Conservation (phyloP, 2,888 invertebrate genomes). For the Chloroclystis v-ata region DNA sequence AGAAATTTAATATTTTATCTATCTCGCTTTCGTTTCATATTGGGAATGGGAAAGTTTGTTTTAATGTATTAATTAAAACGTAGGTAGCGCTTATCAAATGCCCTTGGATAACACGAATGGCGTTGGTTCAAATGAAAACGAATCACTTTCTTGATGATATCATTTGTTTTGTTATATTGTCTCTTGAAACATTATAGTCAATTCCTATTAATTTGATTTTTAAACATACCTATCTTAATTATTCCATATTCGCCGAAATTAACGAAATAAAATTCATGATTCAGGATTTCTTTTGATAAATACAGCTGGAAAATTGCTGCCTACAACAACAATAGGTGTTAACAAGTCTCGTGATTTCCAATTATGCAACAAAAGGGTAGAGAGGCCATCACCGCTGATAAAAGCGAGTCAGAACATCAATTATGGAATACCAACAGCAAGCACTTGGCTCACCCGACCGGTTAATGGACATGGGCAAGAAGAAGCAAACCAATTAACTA, state of each 20-base stretch:
- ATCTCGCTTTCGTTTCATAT: constrained; percentile 10
- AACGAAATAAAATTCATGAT: no score
- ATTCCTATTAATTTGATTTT: no score
- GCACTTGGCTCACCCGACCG: constrained; percentile 53
- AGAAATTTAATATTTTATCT: constrained; percentile 35
- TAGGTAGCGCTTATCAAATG: constrained; percentile 25
- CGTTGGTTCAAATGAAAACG: constrained; percentile 10
- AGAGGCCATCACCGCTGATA: constrained; percentile 36
- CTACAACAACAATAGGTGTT: background rate
- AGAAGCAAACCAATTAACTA: constrained; percentile 61
- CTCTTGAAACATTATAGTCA: background rate
- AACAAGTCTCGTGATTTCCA: constrained; percentile 14
- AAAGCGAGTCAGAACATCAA: constrained; percentile 52
- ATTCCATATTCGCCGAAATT: no score
- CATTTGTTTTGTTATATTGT: background rate
- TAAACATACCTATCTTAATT: no score
- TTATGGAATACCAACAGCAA: constrained; percentile 55
- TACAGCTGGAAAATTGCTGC: background rate
- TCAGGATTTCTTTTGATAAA: no score
- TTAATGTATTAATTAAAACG: constrained; percentile 8
- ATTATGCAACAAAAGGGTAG: constrained; percentile 20
- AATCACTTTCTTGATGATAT: constrained; percentile 13
- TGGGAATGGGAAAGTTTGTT: constrained; percentile 13
- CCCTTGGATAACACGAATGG: constrained; percentile 18
- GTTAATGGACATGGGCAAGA: constrained; percentile 56